These are phyloP conservation scores for Agraylea sexmaculata DNA, from an alignment of 1,140 invertebrate genomes.

Conservation along the genomic window DNA sequence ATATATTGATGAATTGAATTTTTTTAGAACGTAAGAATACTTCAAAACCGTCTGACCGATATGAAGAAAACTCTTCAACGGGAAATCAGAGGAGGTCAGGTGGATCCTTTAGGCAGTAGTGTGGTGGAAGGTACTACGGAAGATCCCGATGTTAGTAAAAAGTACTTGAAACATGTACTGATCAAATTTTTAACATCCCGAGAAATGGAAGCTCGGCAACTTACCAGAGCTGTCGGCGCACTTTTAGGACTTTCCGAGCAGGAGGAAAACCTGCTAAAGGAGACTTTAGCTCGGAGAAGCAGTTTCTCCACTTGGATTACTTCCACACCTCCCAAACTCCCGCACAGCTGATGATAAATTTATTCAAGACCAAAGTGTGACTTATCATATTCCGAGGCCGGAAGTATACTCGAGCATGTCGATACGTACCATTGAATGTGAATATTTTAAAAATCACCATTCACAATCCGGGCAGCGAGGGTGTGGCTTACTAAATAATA, in stretches of 20 bases:
- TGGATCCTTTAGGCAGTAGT: constrained; percentile 28
- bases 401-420: no score
- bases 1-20: constrained; percentile 4
- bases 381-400: not conserved
- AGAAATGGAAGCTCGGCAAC: constrained; percentile 76
- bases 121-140: constrained; percentile 38
- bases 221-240: constrained; percentile 77
- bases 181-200: constrained; percentile 83
- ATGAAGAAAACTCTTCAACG: constrained; percentile 84
- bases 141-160: constrained; percentile 62
- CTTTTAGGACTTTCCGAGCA: constrained; percentile 73
- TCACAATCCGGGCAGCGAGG: no score
- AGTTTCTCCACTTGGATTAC: constrained; percentile 57
- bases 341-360: constrained; percentile 17
- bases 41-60: constrained; percentile 75
- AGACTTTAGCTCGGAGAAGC: constrained; percentile 79
- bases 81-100: constrained; percentile 54
- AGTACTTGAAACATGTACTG: constrained; percentile 80
- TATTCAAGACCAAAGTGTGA: not conserved
- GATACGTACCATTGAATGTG: no score
- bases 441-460: no score
- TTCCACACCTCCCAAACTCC: constrained; percentile 21
- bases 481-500: no score
- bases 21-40: constrained; percentile 71
- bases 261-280: constrained; percentile 76